These are phyloP conservation scores for Tenthredo livida DNA, from an alignment of 2,888 invertebrate species.

Conservation along the genomic window DNA sequence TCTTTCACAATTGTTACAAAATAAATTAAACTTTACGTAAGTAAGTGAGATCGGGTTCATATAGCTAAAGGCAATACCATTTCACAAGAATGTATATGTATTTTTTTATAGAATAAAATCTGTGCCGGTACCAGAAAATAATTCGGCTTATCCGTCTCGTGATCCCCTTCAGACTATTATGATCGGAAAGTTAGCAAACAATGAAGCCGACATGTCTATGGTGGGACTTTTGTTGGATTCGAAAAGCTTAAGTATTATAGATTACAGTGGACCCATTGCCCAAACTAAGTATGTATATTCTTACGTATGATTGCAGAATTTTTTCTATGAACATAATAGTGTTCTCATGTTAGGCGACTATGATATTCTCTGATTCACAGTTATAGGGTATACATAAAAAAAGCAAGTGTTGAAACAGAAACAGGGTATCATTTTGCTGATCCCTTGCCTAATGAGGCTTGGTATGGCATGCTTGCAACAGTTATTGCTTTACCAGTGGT, in stretches of 20 bases:
- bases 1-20: background rate
- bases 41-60: background rate
- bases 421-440: background rate
- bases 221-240: background rate
- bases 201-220: slow-evolving; percentile 26
- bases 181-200: background rate
- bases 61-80: background rate
- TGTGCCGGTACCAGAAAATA: background rate
- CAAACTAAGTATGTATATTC: slow-evolving; percentile 14
- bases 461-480: background rate
- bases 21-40: slow-evolving; percentile 36
- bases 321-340: background rate
- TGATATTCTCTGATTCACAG: background rate
- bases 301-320: background rate
- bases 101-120: background rate
- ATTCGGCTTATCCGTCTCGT: background rate
- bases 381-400: slow-evolving; percentile 12
- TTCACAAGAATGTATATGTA: background rate
- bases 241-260: background rate
- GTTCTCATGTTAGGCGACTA: background rate
- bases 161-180: background rate
- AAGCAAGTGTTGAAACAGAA: background rate
- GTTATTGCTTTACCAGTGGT: background rate
- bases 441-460: background rate
- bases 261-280: background rate